A percentile compares a stretch with the other conserved stretches of the same genome.
Evolutionary conservation across 1,140 invertebrate genomes (phyloP).

Genomic region (Diabrotica virgifera): DNA sequence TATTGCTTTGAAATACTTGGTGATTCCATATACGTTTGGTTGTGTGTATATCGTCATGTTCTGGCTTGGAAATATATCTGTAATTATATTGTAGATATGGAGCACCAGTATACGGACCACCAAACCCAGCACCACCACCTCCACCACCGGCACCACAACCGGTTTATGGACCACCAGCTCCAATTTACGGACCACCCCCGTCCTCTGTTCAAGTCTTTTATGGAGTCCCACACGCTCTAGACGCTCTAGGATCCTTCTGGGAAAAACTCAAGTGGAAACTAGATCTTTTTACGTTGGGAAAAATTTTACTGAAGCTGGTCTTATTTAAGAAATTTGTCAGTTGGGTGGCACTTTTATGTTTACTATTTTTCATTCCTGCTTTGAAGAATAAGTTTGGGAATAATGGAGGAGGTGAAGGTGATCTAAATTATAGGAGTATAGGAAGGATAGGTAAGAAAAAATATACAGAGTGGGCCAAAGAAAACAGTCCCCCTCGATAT

Average conservation of each 20-base stretch:
- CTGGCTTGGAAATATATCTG: no score
- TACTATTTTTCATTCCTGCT: slow-evolving; percentile 71
- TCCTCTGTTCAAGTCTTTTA: slow-evolving; percentile 33
- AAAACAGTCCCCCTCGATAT: no score
- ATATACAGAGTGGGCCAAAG: no score
- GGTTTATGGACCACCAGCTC: slow-evolving; percentile 37
- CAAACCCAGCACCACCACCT: slow-evolving; percentile 4
- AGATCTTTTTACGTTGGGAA: slow-evolving; percentile 68
- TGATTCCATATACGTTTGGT: no score
- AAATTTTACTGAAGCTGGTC: slow-evolving; percentile 67
- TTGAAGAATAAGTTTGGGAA: slow-evolving; percentile 50
- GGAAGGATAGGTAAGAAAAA: not conserved
- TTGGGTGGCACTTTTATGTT: slow-evolving; percentile 69
- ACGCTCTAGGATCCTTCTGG: slow-evolving; percentile 50
- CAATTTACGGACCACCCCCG: slow-evolving; percentile 36
- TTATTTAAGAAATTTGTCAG: slow-evolving; percentile 77
- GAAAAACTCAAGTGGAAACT: slow-evolving; percentile 56
- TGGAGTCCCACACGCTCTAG: slow-evolving; percentile 54
- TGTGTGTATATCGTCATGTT: no score
- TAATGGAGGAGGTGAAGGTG: slow-evolving; percentile 22
- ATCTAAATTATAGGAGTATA: not conserved
- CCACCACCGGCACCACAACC: slow-evolving; percentile 6
- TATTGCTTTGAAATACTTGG: no score
- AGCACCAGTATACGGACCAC: not conserved
- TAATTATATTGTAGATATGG: slow-evolving; percentile 4